Conservation (phyloP, 2,113 vertebrate genomes). For the Polyodon spathula region DNA sequence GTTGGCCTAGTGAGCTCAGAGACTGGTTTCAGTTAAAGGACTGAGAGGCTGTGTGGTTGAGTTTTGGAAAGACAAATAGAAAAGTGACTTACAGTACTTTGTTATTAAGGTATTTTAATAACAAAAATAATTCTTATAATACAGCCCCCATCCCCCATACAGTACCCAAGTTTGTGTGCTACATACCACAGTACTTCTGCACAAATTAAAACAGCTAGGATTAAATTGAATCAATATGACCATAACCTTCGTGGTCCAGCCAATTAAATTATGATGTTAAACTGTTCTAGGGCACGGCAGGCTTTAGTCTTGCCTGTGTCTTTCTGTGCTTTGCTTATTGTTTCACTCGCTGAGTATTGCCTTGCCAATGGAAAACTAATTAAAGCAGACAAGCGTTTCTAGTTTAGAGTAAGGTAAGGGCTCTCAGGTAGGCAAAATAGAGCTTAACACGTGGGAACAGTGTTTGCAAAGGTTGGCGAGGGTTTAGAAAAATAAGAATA, state of each 20-base stretch:
- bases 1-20: no score
- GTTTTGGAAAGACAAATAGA: no score
- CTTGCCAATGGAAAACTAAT: conserved; percentile 53
- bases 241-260: conserved; percentile 30
- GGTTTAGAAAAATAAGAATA: no score
- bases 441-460: no score
- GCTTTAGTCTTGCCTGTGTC: conserved; percentile 50
- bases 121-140: conserved; percentile 10
- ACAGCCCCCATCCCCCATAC: conserved; percentile 17
- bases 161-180: conserved; percentile 1
- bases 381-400: conserved; percentile 48
- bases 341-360: conserved; percentile 33
- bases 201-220: conserved; percentile 53
- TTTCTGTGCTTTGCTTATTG: conserved; percentile 50
- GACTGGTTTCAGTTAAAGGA: no score
- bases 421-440: conserved; percentile 45
- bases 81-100: no score
- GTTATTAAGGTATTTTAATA: no score
- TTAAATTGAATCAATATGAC: conserved; percentile 47
- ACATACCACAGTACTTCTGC: conserved; percentile 29
- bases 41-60: no score
- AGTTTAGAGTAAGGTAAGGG: conserved; percentile 38
- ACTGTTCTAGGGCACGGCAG: conserved; percentile 41
- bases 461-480: no score
- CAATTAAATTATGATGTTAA: conserved; percentile 50